Percentiles rank a stretch among this genome's conserved stretches.
Conservation (phyloP, 1,140 invertebrate species). For the Trypoxylus dichotomus region DNA sequence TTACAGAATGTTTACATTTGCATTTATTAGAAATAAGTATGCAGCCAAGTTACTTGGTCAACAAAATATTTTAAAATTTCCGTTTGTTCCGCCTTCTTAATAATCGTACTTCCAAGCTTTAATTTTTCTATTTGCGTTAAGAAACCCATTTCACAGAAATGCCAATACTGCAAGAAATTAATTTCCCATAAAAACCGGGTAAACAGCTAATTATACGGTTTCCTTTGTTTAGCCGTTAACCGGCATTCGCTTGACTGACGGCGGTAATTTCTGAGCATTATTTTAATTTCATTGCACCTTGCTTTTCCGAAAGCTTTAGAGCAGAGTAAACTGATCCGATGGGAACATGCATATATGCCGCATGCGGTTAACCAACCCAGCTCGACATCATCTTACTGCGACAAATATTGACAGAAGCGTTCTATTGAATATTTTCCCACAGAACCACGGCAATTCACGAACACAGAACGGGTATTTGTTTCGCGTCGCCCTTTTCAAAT, state of each 20-base stretch:
- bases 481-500: neutral
- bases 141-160: neutral
- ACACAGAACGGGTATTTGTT: neutral
- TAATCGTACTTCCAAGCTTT: neutral
- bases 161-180: neutral
- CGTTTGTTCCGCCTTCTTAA: neutral
- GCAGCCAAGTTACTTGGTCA: too few species aligned
- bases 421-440: slow-evolving; percentile 2
- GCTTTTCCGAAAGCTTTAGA: neutral
- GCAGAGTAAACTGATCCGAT: neutral
- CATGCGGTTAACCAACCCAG: neutral
- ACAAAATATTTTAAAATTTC: too few species aligned
- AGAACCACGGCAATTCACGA: neutral
- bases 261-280: neutral
- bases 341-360: neutral
- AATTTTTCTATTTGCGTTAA: neutral
- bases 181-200: neutral
- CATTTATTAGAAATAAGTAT: too few species aligned
- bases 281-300: neutral
- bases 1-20: too few species aligned
- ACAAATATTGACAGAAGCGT: neutral
- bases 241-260: neutral
- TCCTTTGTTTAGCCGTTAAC: neutral
- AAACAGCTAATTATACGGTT: too few species aligned
- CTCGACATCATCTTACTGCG: neutral